A percentile compares a stretch with the other conserved stretches of the same genome.
These are phyloP conservation scores for Artibeus jamaicensis DNA, from an alignment of 2,797 vertebrate species.

Conservation along the genomic window DNA sequence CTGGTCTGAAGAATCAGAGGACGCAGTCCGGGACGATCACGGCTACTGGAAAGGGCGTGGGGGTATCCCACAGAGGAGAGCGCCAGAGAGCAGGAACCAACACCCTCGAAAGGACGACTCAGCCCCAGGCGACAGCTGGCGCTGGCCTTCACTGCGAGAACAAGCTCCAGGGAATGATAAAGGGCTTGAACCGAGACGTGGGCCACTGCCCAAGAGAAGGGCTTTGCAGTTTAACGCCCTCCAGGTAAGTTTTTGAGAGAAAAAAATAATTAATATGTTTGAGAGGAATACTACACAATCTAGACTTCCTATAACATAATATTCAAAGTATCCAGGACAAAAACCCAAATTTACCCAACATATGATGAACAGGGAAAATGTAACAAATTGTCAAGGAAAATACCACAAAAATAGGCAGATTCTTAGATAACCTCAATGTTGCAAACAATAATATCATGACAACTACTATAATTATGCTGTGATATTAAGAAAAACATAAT, in stretches of 20 bases:
- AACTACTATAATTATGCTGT: not conserved
- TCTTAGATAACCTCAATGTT: not conserved
- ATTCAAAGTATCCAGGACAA: not conserved
- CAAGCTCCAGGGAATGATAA: not conserved
- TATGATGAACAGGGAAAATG: not conserved
- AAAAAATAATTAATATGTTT: not conserved
- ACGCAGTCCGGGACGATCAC: not conserved
- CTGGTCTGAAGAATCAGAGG: not conserved
- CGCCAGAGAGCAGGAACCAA: not conserved
- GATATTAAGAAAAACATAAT: not conserved
- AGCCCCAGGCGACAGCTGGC: not conserved
- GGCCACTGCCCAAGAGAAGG: not conserved
- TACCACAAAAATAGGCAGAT: not conserved
- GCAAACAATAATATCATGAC: not conserved
- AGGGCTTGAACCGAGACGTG: not conserved
- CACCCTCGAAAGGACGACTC: not conserved
- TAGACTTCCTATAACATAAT: not conserved
- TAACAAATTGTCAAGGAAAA: not conserved
- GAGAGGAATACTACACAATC: not conserved
- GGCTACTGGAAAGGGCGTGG: not conserved
- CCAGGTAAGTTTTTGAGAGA: not conserved
- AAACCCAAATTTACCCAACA: not conserved
- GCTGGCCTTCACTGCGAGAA: accelerated
- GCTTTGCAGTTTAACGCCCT: not conserved
- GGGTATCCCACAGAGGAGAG: not conserved